Evolutionary conservation across 64 coral and sea anemone genomes (phyloP), one percentile per base, ranked within the genome.

Genomic region (Astreopora myriophthalma): DNA sequence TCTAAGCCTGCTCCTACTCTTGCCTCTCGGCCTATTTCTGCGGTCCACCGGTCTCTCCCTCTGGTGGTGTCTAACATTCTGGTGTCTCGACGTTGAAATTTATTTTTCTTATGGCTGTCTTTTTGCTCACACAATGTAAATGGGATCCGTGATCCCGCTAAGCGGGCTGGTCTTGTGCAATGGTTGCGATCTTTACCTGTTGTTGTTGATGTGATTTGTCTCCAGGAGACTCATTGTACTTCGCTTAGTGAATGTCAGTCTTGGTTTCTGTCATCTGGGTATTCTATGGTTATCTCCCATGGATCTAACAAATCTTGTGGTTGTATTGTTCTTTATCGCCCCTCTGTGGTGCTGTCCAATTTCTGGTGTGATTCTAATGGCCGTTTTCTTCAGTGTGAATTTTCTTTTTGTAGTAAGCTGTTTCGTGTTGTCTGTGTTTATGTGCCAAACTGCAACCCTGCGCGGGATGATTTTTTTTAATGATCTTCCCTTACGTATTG

Each of bases 221-320:
- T 95, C 3, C 94, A 95, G 39, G 88, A 95, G 16, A 87, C 83
- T 19, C 88, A 95, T 32, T 32, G n/a, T 19, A 3, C 61, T 1
- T 83, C 84, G 8, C 11, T 3, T 16, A 14, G 3, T 3, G 69
- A 92, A 19, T 75, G 73, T 8, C 3, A 9, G 9, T 55, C 48
- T 0, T 96, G 85, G 86, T 26, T 96, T 12, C 67, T 58, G 14
- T 58, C 46, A 5, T 46, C 26, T 16, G 4, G 23, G 3, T 76
- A 67, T 23, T 7, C 5, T 0, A 57, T 9, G 71, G 72, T 74
- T 11, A 13, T 38, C 1, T 79, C 81, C 3, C 64, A 17, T 7
- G 65, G 91, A 0, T 3, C 74, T 19, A 2, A 12, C 0, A 77
- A 39, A 13, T 74, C 72, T 6, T 38, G 46, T 22, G 89, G 80